Base-by-base conservation (phyloP, 2,113 vertebrate genomes). In the Oryctolagus cuniculus region DNA sequence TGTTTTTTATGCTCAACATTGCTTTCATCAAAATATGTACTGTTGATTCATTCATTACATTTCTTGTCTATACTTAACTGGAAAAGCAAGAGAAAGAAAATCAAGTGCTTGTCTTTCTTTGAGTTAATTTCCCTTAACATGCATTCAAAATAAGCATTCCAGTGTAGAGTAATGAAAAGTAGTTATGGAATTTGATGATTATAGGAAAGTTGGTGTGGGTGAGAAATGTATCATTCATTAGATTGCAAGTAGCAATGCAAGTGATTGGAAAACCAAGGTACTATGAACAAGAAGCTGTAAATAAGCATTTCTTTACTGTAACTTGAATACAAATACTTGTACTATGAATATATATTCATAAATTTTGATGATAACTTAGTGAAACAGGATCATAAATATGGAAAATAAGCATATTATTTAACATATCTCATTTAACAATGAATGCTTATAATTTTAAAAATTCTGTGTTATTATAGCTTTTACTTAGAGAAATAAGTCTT, bases 361-460 rank as follows among this genome's bases (percentile, higher is more conserved):
- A 96, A 92, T 89, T 93, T 70, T 90, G 51, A 87, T 96, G 95
- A 96, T 93, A 94, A 96, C 82, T 97, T 97, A 95, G 92, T 95
- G 87, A 94, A 95, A 96, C 19, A 53, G 87, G 81, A 84, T 55
- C 63, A 95, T 97, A 96, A 97, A 95, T 93, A 97, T 93, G 84
- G 89, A 95, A 96, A 95, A n/a, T 31, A 84, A 74, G 82, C 73
- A 53, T 93, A 95, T 95, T 97, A 85, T 93, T 95, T 96, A 96
- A 87, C 1, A 6, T 95, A 95, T 91, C 78, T 92, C 85, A 95
- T 94, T 96, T 97, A 83, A 53, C 70, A 95, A 83, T 95, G 94
- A 97, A 90, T 19, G 3, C 67, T 96, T 96, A 96, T 95, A 97
- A 87, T 94, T 96, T 95, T 96, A 91, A 95, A 95, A 96, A 95